Base-by-base conservation (phyloP, 2,888 invertebrate species). In the Lepidocyrtinus sp. region DNA sequence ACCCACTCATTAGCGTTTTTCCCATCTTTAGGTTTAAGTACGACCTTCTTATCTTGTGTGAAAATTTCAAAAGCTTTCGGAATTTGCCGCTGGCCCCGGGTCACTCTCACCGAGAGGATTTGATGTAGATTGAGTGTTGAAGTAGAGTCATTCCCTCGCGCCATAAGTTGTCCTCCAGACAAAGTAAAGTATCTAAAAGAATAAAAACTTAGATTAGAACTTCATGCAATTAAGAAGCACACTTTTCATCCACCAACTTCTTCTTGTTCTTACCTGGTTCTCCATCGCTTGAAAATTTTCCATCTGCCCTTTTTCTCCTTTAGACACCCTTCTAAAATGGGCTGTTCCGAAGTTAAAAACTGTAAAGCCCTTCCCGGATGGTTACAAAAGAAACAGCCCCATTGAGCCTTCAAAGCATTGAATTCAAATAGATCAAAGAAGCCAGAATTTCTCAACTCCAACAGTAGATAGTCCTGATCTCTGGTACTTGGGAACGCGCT, bases 1-100 rank as follows among this genome's bases (percentile, higher is more conserved):
- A 97, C 96, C 96, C 98, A 98, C 89, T 97, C 95, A 89, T 97
- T 97, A 0, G 96, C 97, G 89, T 97, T 95, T 89, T 95, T 96
- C 62, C 96, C 95, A 88, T 96, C 96, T 89, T 96, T 96, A 5
- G 97, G 97, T 90, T 98, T 97, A 86, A 98, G 92, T 87, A 97
- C 95, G 85, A 96, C 92, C 9, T 95, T 95, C 89, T 96, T 96
- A 89, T 97, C 96, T 71, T 94, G 94, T 0, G 97, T 97, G 90
- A 97, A 98, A 87, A 98, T 97, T 91, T 98, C 97, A 90, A 98
- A 98, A 0, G 97, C 97, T 89, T 96, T 96, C 22, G 97, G 97
- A 87, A 97, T 96, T 90, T 96, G 96, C 72, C 97, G 91, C 9
- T 96, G 95, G 72, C 96, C 95, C 68, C 96, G 91, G 0, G 96